Percentiles rank a stretch among this genome's conserved stretches.
phyloP scores from a whole-genome alignment of 2,797 vertebrate species.

The Euphonia xanthogaster region DNA sequence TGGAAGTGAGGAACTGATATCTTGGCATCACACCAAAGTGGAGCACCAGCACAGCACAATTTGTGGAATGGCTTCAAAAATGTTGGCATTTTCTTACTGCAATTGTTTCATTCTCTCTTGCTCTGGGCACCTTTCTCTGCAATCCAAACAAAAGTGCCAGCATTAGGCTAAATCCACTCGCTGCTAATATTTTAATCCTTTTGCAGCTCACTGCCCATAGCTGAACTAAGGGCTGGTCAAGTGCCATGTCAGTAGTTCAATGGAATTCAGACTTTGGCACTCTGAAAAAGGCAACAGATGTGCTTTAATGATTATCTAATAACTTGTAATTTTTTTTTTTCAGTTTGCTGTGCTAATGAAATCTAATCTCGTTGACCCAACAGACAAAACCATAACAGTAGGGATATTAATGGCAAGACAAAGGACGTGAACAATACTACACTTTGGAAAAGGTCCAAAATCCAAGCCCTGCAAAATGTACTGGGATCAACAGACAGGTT shows the following conservation, averaged over 20 bases:
- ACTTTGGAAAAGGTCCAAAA: not conserved
- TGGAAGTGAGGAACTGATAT: not conserved
- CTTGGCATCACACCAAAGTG: not conserved
- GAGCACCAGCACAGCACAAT: not conserved
- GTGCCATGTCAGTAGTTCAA: slow-evolving; percentile 58
- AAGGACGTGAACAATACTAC: slow-evolving; percentile 11
- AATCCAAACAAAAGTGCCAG: slow-evolving; percentile 26
- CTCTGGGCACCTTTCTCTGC: slow-evolving; percentile 11
- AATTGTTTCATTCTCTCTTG: slow-evolving; percentile 38
- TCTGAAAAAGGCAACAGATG: slow-evolving; percentile 52
- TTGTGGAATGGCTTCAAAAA: slow-evolving; percentile 1
- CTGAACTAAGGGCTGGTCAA: slow-evolving; percentile 61
- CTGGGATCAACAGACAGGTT: not conserved
- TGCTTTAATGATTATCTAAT: slow-evolving; percentile 64
- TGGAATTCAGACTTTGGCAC: slow-evolving; percentile 71
- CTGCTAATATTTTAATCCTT: slow-evolving; percentile 60
- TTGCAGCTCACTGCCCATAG: slow-evolving; percentile 61
- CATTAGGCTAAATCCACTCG: not conserved
- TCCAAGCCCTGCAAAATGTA: not conserved
- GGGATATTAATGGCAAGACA: slow-evolving; percentile 46
- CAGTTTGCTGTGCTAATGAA: slow-evolving; percentile 52
- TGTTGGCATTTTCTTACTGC: slow-evolving; percentile 20
- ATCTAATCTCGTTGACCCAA: slow-evolving; percentile 53
- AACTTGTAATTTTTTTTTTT: not conserved
- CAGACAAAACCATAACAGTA: slow-evolving; percentile 22